phyloP scores from a whole-genome alignment of 2,797 vertebrate species.

The Gambelia wislizenii region DNA sequence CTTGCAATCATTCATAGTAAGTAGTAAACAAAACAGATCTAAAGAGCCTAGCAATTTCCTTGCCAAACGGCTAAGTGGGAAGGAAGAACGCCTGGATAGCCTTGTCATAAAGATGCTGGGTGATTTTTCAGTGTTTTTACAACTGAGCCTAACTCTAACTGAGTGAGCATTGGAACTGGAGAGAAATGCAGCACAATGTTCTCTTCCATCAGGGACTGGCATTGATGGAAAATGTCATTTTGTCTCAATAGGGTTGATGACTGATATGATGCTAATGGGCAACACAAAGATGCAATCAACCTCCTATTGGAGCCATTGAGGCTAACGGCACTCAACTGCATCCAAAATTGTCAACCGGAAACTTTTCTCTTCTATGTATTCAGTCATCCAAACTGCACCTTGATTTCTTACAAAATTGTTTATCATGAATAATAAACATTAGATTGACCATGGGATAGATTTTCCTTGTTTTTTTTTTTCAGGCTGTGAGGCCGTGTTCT shows the following conservation, averaged over 20 bases:
- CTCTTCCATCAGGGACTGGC: slow-evolving; percentile 10
- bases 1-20: neutral
- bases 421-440: slow-evolving; percentile 12
- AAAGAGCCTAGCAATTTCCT: slow-evolving; percentile 45
- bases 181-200: slow-evolving; percentile 23
- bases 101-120: slow-evolving; percentile 27
- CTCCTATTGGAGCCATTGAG: slow-evolving; percentile 4
- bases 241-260: slow-evolving; percentile 9
- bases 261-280: slow-evolving; percentile 30
- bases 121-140: slow-evolving; percentile 35
- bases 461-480: no score
- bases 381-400: neutral
- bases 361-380: slow-evolving; percentile 1
- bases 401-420: slow-evolving; percentile 12
- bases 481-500: no score
- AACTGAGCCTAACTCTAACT: slow-evolving; percentile 8
- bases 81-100: slow-evolving; percentile 1
- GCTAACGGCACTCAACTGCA: neutral
- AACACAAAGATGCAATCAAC: slow-evolving; percentile 30
- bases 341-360: slow-evolving; percentile 8
- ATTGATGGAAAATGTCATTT: slow-evolving; percentile 41
- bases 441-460: neutral
- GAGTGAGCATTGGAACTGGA: neutral
- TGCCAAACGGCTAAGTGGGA: slow-evolving; percentile 32
- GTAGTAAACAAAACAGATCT: slow-evolving; percentile 32